Evolutionary conservation across 1,140 invertebrate species (phyloP).

Genomic region (Hylaeus anthracinus): DNA sequence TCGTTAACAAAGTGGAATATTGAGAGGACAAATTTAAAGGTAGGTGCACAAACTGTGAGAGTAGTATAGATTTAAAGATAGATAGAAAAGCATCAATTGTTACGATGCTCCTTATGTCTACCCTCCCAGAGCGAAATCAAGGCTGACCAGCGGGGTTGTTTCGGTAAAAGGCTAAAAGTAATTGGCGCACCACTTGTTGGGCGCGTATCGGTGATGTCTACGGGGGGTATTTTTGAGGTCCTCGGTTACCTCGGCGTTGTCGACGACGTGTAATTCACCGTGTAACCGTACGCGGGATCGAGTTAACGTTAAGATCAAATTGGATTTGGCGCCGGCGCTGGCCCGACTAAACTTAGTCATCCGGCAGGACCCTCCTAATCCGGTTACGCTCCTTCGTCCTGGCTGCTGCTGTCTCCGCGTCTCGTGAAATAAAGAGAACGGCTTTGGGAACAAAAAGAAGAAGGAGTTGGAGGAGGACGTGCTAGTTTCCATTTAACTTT

Average conservation of each 20-base stretch:
- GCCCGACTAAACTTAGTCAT: slow-evolving; percentile 74
- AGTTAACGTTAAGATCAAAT: slow-evolving; percentile 77
- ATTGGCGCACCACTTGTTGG: slow-evolving; percentile 54
- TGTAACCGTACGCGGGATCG: slow-evolving; percentile 74
- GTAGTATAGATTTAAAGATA: no score
- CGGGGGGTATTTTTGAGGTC: slow-evolving; percentile 52
- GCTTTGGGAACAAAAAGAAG: background rate
- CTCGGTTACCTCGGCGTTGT: slow-evolving; percentile 49
- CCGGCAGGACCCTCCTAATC: slow-evolving; percentile 75
- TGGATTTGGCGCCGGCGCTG: slow-evolving; percentile 70
- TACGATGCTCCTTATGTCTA: no score
- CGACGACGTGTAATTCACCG: slow-evolving; percentile 71
- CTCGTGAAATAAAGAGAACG: slow-evolving; percentile 57
- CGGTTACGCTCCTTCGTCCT: slow-evolving; percentile 69
- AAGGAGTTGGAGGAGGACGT: background rate
- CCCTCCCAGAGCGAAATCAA: background rate
- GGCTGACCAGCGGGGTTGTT: background rate
- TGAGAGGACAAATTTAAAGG: no score
- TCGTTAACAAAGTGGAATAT: no score
- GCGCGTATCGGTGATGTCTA: slow-evolving; percentile 7
- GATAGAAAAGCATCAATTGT: no score
- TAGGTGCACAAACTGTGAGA: no score
- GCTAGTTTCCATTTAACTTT: slow-evolving; percentile 29
- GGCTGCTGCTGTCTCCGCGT: slow-evolving; percentile 54
- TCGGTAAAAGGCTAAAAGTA: background rate